A percentile compares a stretch with the other conserved stretches of the same genome.
Conservation (phyloP, 30 jellyfish, hydroid and myxozoan genomes). For the Hydractinia echinata region DNA sequence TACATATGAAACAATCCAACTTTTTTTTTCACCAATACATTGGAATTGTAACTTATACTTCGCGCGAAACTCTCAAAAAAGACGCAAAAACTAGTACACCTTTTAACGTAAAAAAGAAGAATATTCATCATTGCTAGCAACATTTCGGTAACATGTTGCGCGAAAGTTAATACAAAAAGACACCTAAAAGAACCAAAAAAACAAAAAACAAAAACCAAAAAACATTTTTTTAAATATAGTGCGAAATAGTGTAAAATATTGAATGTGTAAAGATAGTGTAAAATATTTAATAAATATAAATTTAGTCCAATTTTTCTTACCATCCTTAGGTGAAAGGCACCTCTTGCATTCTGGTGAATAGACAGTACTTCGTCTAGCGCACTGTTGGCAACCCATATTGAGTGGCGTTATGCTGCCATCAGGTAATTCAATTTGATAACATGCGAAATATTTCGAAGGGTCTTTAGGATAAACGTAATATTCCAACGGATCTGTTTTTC, state of each 20-base stretch:
- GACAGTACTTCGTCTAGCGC: not conserved
- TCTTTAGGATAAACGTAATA: not conserved
- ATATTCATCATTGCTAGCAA: too few relatives aligned
- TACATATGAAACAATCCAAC: too few relatives aligned
- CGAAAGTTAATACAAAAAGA: too few relatives aligned
- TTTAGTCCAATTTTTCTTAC: not conserved
- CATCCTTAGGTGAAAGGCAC: not conserved
- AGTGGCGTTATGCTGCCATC: not conserved
- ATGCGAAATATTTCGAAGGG: not conserved
- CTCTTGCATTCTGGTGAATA: not conserved
- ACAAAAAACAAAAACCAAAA: not conserved
- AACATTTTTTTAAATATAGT: not conserved
- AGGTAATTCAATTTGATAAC: not conserved
- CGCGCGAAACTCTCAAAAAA: too few relatives aligned
- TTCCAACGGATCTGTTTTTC: not conserved
- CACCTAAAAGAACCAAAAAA: not conserved
- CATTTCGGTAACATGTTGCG: too few relatives aligned
- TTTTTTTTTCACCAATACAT: too few relatives aligned
- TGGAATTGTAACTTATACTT: too few relatives aligned
- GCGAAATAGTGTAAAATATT: not conserved
- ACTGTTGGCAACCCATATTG: conserved; percentile 2
- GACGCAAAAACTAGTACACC: too few relatives aligned
- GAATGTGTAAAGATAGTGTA: too few relatives aligned
- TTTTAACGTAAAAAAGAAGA: too few relatives aligned
- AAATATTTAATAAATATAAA: not conserved